A percentile compares a stretch with the other conserved stretches of the same genome.
Conservation (phyloP, 2,888 invertebrate species). For the Choristoneura rosaceana region DNA sequence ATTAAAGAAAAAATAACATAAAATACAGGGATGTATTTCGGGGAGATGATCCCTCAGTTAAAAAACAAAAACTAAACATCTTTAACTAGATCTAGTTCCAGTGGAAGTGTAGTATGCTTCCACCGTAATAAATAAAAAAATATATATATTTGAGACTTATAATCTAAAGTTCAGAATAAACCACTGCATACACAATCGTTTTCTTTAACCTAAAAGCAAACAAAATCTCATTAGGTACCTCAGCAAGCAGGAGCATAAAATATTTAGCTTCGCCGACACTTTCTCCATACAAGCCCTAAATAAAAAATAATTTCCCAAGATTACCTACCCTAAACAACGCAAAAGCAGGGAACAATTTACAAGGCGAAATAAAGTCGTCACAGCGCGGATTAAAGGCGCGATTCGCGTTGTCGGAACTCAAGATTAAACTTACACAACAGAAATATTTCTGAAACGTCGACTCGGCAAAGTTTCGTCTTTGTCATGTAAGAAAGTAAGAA, state of each 20-base stretch:
- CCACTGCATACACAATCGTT: background rate
- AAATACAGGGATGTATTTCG: no score
- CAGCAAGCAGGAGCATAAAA: conserved; percentile 3
- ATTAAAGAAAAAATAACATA: no score
- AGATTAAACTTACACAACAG: conserved; percentile 63
- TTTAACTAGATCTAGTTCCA: no score
- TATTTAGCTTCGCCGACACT: conserved; percentile 15
- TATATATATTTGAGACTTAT: no score
- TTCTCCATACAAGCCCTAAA: conserved; percentile 7
- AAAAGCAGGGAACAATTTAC: conserved; percentile 47
- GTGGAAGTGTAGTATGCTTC: no score
- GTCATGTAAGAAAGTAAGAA: conserved; percentile 76
- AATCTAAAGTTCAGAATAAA: no score
- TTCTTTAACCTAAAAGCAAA: background rate
- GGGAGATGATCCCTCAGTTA: no score
- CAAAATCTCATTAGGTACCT: background rate
- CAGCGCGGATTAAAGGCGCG: conserved; percentile 53
- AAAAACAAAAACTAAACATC: no score
- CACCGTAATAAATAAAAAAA: no score
- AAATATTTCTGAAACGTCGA: conserved; percentile 73
- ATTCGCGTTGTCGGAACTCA: conserved; percentile 47
- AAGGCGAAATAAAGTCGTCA: conserved; percentile 50
- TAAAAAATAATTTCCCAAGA: conserved; percentile 29
- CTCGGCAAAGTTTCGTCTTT: conserved; percentile 75
- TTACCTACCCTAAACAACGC: conserved; percentile 35